phyloP scores from a whole-genome alignment of 2,797 vertebrate species.

The Pogoniulus pusillus region DNA sequence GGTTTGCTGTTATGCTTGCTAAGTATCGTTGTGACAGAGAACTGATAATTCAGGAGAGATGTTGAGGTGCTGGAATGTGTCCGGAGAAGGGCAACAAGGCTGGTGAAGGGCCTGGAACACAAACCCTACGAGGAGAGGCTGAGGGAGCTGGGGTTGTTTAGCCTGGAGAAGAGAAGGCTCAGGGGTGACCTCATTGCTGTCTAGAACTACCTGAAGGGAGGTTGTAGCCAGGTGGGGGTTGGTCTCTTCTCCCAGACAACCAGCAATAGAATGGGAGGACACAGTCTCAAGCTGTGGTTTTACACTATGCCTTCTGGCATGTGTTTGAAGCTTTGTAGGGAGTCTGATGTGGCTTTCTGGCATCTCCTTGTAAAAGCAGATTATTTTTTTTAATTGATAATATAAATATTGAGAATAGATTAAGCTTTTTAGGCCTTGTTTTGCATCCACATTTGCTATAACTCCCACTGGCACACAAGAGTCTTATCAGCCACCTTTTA shows the following conservation, averaged over 20 bases:
- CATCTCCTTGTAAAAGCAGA: slow-evolving; percentile 35
- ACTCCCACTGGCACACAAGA: background rate
- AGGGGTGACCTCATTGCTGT: too few relatives aligned
- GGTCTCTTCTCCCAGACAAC: too few relatives aligned
- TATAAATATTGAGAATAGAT: slow-evolving; percentile 26
- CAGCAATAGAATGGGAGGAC: too few relatives aligned
- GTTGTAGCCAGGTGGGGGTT: too few relatives aligned
- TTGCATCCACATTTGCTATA: background rate
- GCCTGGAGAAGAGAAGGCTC: too few relatives aligned
- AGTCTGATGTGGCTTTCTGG: slow-evolving; percentile 14
- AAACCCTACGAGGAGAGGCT: too few relatives aligned
- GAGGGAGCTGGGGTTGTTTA: too few relatives aligned
- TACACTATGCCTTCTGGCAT: background rate
- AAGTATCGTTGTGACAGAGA: background rate
- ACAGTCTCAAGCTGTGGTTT: slow-evolving; percentile 12
- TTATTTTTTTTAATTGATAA: slow-evolving; percentile 9
- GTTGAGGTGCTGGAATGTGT: too few relatives aligned
- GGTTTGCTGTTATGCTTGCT: background rate
- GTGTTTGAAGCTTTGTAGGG: background rate
- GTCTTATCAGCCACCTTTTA: background rate
- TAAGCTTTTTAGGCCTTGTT: background rate
- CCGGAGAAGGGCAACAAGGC: too few relatives aligned
- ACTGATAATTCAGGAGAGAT: background rate
- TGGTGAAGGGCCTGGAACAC: too few relatives aligned
- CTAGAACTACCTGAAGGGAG: too few relatives aligned